Percentiles rank a stretch among this genome's conserved stretches.
Evolutionary conservation across 2,888 invertebrate genomes (phyloP).

Genomic region (Ophioninae sp.): DNA sequence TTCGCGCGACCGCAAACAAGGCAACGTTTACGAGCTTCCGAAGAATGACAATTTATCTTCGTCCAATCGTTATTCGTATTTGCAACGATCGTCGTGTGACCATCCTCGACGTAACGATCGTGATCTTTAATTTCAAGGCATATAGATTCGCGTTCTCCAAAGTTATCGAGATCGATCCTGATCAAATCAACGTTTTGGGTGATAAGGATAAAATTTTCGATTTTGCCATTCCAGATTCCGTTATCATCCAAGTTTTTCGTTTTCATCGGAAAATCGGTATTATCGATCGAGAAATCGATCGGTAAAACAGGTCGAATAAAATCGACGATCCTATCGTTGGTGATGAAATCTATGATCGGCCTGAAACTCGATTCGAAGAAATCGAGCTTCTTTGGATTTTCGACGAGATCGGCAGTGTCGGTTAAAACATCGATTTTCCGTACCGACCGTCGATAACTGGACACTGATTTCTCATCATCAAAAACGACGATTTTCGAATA

Average conservation of each 20-base stretch:
- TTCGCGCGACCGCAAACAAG: slow-evolving; percentile 50
- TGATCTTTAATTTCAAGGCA: slow-evolving; percentile 46
- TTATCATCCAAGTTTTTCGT: not conserved
- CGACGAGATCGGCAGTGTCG: slow-evolving; percentile 44
- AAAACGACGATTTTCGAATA: not conserved
- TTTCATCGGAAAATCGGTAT: not conserved
- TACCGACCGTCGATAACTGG: no score
- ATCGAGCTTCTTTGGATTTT: not conserved
- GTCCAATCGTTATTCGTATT: not conserved
- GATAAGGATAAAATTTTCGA: not conserved
- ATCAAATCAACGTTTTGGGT: slow-evolving; percentile 13
- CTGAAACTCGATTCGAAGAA: not conserved
- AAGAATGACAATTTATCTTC: not conserved
- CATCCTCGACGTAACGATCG: not conserved
- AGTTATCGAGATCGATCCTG: slow-evolving; percentile 51
- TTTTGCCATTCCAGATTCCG: not conserved
- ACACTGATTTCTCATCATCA: not conserved
- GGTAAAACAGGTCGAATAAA: slow-evolving; percentile 23
- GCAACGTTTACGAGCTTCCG: slow-evolving; percentile 26
- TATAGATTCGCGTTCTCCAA: slow-evolving; percentile 44
- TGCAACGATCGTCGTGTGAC: not conserved
- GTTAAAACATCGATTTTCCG: slow-evolving; percentile 26
- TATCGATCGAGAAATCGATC: slow-evolving; percentile 14
- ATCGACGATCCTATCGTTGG: slow-evolving; percentile 28
- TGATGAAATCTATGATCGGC: slow-evolving; percentile 39